Percentiles rank a stretch among this genome's conserved stretches.
phyloP scores from a whole-genome alignment of 2,113 vertebrate genomes.

The Hippocampus barbouri region DNA sequence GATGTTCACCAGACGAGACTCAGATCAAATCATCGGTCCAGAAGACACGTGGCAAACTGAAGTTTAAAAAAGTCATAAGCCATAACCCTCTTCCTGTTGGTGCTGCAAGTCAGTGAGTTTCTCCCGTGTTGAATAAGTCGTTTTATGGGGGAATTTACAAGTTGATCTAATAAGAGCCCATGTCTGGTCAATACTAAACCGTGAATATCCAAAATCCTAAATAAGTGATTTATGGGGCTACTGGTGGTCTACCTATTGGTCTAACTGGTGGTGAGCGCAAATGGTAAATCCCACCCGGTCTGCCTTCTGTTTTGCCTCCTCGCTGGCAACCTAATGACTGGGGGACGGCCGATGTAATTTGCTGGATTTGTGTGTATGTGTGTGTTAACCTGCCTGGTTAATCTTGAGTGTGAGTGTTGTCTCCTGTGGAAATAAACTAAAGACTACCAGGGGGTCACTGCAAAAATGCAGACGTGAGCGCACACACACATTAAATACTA shows the following conservation, averaged over 20 bases:
- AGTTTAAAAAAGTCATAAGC: no score
- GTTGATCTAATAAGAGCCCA: no score
- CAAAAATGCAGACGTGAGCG: constrained; percentile 29
- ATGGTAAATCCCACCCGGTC: constrained; percentile 24
- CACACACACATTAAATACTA: constrained; percentile 11
- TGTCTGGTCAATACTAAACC: no score
- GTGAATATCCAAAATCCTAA: background rate
- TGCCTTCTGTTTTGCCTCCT: constrained; percentile 16
- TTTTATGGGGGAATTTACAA: no score
- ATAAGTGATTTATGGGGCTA: constrained; percentile 8
- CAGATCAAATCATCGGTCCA: no score
- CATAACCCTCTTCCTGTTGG: no score
- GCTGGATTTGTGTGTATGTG: constrained; percentile 29
- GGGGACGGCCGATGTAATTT: constrained; percentile 45
- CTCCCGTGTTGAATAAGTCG: no score
- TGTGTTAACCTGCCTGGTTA: constrained; percentile 32
- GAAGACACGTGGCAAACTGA: no score
- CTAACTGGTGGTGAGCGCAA: constrained; percentile 36
- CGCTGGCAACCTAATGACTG: constrained; percentile 54
- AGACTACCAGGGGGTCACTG: constrained; percentile 36
- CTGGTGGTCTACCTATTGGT: constrained; percentile 56
- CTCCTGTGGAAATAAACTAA: constrained; percentile 33
- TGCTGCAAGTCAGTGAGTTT: no score
- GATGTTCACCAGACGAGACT: no score
- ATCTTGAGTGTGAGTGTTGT: constrained; percentile 28